phyloP scores from a whole-genome alignment of 2,888 invertebrate species.

The Deilephila porcellus region DNA sequence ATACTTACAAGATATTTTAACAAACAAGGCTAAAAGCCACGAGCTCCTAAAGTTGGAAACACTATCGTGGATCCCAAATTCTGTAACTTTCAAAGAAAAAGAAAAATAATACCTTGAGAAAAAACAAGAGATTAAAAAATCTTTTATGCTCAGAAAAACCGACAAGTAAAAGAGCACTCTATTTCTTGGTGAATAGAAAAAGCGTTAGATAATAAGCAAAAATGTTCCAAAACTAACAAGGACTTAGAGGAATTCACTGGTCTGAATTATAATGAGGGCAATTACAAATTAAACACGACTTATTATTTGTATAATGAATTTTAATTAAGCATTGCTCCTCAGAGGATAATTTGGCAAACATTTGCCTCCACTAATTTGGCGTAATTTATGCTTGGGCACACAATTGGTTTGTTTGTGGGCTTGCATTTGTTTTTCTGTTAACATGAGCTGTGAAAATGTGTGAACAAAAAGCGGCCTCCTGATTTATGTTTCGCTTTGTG shows the following conservation, averaged over 20 bases:
- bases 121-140: background rate
- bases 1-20: too few relatives aligned
- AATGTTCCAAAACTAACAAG: constrained; percentile 1
- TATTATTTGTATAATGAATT: constrained; percentile 25
- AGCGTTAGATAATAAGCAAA: background rate
- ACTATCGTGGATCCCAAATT: too few relatives aligned
- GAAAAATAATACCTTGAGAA: too few relatives aligned
- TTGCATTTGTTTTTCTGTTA: constrained; percentile 7
- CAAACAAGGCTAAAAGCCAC: too few relatives aligned
- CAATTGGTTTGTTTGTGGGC: constrained; percentile 10
- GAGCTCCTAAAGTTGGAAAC: too few relatives aligned
- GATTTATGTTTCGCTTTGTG: constrained; percentile 13
- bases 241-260: background rate
- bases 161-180: too few relatives aligned
- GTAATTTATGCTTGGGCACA: constrained; percentile 22
- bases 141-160: too few relatives aligned
- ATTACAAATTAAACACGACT: constrained; percentile 24
- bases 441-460: constrained; percentile 10
- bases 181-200: background rate
- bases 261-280: constrained; percentile 20
- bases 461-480: constrained; percentile 1
- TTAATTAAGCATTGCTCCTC: constrained; percentile 23
- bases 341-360: constrained; percentile 21
- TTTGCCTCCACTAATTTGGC: constrained; percentile 25
- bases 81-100: too few relatives aligned